These are phyloP conservation scores for Clitarchus hookeri DNA, from an alignment of 2,888 invertebrate genomes.

Conservation along the genomic window DNA sequence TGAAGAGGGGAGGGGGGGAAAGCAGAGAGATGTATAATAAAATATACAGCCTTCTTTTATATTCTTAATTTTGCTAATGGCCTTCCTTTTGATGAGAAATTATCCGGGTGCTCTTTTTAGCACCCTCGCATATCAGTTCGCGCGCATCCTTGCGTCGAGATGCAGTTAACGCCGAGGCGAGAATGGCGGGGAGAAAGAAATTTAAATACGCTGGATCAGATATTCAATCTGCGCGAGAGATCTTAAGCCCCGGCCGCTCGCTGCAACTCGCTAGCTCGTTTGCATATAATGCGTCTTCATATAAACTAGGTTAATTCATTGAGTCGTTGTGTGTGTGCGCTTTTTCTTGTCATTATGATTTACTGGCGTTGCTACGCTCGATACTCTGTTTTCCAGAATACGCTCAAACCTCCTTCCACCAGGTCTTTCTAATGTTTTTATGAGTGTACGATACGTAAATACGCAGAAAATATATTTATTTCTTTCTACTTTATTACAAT, in stretches of 20 bases:
- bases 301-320: neutral
- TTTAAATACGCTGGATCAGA: neutral
- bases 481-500: too few species aligned
- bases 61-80: constrained; percentile 26
- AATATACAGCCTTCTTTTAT: constrained; percentile 24
- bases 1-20: neutral
- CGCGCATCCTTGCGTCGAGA: neutral
- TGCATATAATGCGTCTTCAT: neutral
- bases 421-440: too few species aligned
- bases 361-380: too few species aligned
- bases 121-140: neutral
- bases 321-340: too few species aligned
- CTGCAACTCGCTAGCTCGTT: neutral
- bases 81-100: constrained; percentile 26
- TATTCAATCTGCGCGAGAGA: neutral
- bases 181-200: neutral
- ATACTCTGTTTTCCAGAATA: too few species aligned
- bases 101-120: neutral
- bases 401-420: too few species aligned
- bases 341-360: too few species aligned
- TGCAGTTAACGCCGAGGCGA: neutral
- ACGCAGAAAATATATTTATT: too few species aligned
- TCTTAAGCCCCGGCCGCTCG: neutral
- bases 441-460: too few species aligned
- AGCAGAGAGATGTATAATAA: neutral